Base-by-base conservation (phyloP, 2,113 vertebrate species). In the Corydoras maculifer region DNA sequence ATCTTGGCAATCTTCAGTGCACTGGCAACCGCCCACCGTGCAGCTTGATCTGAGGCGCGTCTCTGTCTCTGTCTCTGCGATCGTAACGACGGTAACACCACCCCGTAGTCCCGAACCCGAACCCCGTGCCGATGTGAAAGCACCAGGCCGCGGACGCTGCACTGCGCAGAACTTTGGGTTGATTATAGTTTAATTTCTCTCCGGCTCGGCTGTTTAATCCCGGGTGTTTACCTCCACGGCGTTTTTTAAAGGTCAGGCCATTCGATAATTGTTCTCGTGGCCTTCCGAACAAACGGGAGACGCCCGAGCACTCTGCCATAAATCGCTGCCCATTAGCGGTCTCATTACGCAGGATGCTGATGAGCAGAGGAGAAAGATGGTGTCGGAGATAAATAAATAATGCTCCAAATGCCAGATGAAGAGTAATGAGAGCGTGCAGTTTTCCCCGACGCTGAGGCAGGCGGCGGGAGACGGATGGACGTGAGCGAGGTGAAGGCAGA, bases 321-420 rank as follows among this genome's bases (percentile, higher is more conserved):
- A 77, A 75, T 76, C 72, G 64, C 62, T 71, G 51, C 72, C 75
- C 69, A 81, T 83, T 78, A 79, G 58, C 69, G 64, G 62, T 77
- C 75, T 75, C 61, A 72, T 76, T 77, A 69, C 2, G 25, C 11
- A 43, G 14, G 58, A 74, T 58, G 73, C 62, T 74, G 63, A 79
- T 69, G 66, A 70, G 69, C 48, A 5, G 53, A 65, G 75, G 67
- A 65, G 63, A 79, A 68, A 72, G 69, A 75, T 64, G 4, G 51
- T 75, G 75, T 78, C 75, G 49, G 70, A 68, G 31, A 51, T 83
- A 70, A 78, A 75, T 72, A 74, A 75, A 64, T 72, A 60, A 74
- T 54, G 63, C 62, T 51, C 30, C 51, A 77, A 74, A 75, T 77
- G 79, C 76, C 76, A 75, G 53, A 77, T 79, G 65, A 74, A 74